Evolutionary conservation across 2,797 vertebrate species (phyloP).

Genomic region (Melanotaenia trifasciata): DNA sequence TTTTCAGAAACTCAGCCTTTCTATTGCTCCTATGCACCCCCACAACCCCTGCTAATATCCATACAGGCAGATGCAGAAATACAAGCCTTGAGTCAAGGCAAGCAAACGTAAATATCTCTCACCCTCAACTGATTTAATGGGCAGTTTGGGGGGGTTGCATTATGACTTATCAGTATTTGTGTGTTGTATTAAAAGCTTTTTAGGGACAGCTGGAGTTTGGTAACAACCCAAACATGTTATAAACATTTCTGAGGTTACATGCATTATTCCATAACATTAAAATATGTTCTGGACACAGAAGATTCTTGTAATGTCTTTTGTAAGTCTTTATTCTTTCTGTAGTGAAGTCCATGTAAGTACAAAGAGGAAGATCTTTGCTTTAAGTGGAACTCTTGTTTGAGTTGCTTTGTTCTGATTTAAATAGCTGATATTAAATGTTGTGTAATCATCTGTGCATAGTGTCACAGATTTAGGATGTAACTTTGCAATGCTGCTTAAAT

Average conservation of each 20-base stretch:
- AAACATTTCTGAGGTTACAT: slow-evolving; percentile 6
- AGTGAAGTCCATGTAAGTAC: slow-evolving; percentile 28
- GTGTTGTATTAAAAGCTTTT: slow-evolving; percentile 4
- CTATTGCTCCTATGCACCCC: slow-evolving; percentile 48
- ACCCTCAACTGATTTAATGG: slow-evolving; percentile 17
- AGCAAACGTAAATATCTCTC: slow-evolving; percentile 38
- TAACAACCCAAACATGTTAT: no score
- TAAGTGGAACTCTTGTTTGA: slow-evolving; percentile 8
- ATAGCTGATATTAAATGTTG: slow-evolving; percentile 18
- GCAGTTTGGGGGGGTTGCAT: slow-evolving; percentile 1
- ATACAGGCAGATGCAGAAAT: slow-evolving; percentile 54
- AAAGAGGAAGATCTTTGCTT: slow-evolving; percentile 21
- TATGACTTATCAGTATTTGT: slow-evolving; percentile 4
- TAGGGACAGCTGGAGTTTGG: no score
- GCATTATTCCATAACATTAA: slow-evolving; percentile 12
- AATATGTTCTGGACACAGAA: slow-evolving; percentile 10
- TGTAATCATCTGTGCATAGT: slow-evolving; percentile 7
- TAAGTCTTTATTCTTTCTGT: slow-evolving; percentile 36
- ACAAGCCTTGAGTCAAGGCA: slow-evolving; percentile 39
- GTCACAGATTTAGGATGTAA: slow-evolving; percentile 1
- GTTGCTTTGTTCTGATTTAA: slow-evolving; percentile 28
- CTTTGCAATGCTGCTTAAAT: neutral
- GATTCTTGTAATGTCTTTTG: slow-evolving; percentile 10
- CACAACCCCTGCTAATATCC: slow-evolving; percentile 51
- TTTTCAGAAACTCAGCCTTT: slow-evolving; percentile 54